Evolutionary conservation across 2,113 vertebrate genomes (phyloP).

Genomic region (Zeus faber): DNA sequence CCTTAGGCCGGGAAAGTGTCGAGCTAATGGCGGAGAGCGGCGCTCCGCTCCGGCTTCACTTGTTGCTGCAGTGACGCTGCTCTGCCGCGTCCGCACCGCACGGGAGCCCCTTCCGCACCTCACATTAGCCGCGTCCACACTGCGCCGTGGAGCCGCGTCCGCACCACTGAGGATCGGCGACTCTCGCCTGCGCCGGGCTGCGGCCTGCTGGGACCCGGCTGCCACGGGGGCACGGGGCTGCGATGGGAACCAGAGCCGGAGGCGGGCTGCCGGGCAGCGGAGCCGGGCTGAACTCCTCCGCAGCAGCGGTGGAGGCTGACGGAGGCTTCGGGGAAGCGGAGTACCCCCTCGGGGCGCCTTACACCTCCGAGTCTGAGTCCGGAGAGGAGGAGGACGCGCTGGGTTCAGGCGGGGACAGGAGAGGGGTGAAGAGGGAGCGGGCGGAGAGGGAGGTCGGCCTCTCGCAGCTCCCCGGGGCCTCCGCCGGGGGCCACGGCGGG

Average conservation of each 20-base stretch:
- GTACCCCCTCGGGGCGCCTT: constrained; percentile 53
- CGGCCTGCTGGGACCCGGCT: constrained; percentile 8
- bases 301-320: constrained; percentile 31
- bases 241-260: constrained; percentile 59
- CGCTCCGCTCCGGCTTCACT: too few species aligned
- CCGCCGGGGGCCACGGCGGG: constrained; percentile 59
- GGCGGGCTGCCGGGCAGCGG: constrained; percentile 47
- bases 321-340: constrained; percentile 50
- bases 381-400: constrained; percentile 82
- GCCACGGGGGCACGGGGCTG: constrained; percentile 47
- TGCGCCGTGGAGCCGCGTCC: neutral
- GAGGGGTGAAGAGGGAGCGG: constrained; percentile 76
- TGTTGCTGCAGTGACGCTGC: neutral
- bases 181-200: too few species aligned
- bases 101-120: too few species aligned
- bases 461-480: constrained; percentile 54
- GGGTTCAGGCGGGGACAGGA: constrained; percentile 52
- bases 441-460: constrained; percentile 69
- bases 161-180: too few species aligned
- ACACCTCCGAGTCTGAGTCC: constrained; percentile 84
- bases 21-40: too few species aligned
- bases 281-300: too few species aligned
- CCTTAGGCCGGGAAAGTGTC: too few species aligned
- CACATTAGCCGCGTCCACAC: constrained; percentile 14
- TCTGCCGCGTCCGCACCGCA: neutral